phyloP scores from a whole-genome alignment of 2,797 vertebrate genomes.

The Cheirogaleus major region DNA sequence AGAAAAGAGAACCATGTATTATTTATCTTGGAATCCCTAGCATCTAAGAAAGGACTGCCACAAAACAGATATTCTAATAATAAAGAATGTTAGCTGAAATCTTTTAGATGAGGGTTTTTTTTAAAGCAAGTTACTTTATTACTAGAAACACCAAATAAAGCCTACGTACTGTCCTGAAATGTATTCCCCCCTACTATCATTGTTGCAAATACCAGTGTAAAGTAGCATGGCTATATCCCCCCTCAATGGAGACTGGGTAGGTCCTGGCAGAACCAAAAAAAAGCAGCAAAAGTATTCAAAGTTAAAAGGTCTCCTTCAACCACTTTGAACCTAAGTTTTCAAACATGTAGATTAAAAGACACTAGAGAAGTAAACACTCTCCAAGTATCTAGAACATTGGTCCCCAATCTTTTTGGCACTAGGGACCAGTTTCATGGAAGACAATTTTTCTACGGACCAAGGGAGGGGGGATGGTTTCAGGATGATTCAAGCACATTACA shows the following conservation, averaged over 20 bases:
- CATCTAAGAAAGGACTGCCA: background rate
- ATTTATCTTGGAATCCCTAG: background rate
- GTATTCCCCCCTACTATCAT: background rate
- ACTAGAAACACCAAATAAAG: background rate
- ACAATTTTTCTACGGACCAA: no score
- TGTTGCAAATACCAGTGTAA: background rate
- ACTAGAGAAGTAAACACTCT: background rate
- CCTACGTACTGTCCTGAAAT: background rate
- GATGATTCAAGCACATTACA: no score
- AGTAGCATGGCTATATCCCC: background rate
- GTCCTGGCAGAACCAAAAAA: background rate
- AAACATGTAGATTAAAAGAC: background rate
- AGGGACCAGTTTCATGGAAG: no score
- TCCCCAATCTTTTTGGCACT: no score
- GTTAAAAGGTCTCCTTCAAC: background rate
- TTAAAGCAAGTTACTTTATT: background rate
- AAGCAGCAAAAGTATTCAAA: background rate
- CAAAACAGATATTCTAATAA: background rate
- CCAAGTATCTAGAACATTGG: background rate
- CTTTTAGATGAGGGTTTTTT: background rate
- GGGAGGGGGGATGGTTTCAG: no score
- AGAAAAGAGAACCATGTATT: background rate
- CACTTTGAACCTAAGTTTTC: background rate
- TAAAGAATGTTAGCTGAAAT: background rate
- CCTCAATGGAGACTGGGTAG: background rate